These are phyloP conservation scores for Latrodectus hesperus DNA, from an alignment of 2,888 invertebrate genomes.

Conservation along the genomic window DNA sequence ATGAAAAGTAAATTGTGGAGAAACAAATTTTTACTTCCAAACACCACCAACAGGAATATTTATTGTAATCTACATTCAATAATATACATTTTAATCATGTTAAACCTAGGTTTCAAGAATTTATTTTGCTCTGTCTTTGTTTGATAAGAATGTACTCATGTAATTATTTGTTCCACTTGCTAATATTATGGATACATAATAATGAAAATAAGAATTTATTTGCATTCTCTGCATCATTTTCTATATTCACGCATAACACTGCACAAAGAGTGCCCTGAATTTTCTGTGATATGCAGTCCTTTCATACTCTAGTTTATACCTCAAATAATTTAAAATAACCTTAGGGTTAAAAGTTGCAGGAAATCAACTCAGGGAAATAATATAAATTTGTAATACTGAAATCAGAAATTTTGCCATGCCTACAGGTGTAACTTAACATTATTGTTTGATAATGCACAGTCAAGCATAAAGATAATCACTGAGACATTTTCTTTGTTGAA, in stretches of 20 bases:
- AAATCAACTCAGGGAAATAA: background rate
- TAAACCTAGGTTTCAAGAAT: too few relatives aligned
- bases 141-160: too few relatives aligned
- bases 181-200: background rate
- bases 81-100: background rate
- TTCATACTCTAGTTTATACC: background rate
- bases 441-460: background rate
- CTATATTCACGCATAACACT: background rate
- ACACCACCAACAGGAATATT: background rate
- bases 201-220: background rate
- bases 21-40: background rate
- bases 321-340: conserved; percentile 9
- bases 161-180: too few relatives aligned
- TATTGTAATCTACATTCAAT: background rate
- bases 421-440: background rate
- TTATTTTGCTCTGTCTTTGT: too few relatives aligned
- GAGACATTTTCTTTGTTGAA: too few relatives aligned
- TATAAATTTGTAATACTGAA: background rate
- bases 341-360: conserved; percentile 5
- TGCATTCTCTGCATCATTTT: conserved; percentile 7
- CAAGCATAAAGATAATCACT: background rate
- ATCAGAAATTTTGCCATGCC: background rate
- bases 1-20: background rate
- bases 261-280: background rate
- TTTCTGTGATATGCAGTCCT: background rate